Evolutionary conservation across 2,113 vertebrate species (phyloP).

Genomic region (Enhydra lutris): DNA sequence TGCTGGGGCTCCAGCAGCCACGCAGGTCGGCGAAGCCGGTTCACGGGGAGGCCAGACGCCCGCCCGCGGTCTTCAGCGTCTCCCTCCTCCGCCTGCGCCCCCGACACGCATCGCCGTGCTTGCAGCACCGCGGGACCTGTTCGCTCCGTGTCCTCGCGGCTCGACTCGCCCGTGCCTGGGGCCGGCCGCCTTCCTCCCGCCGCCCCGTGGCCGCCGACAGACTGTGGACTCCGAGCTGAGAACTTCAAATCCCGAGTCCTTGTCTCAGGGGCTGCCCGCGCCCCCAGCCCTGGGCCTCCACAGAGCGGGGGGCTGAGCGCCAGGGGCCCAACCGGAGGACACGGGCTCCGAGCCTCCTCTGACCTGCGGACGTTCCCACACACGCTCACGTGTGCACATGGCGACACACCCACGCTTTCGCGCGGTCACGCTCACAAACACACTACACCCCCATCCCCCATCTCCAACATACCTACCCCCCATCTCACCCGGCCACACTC

Average conservation of each 20-base stretch:
- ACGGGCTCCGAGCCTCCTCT: neutral
- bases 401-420: neutral
- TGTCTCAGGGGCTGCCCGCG: fast-evolving
- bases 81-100: too few species aligned
- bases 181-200: fast-evolving
- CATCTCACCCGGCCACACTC: neutral
- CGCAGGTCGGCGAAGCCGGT: neutral
- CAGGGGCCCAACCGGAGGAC: neutral
- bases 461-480: too few species aligned
- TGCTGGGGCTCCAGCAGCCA: neutral
- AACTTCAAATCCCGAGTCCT: fast-evolving
- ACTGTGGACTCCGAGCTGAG: neutral
- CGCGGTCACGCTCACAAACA: too few species aligned
- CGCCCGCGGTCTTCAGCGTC: neutral
- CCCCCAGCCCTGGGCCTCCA: neutral
- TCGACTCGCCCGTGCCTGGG: fast-evolving
- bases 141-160: fast-evolving
- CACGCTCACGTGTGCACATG: neutral
- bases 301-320: neutral
- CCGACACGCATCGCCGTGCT: neutral
- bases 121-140: fast-evolving
- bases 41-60: neutral
- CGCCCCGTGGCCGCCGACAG: neutral
- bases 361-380: fast-evolving
- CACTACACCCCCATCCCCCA: too few species aligned